A percentile compares a stretch with the other conserved stretches of the same genome.
phyloP scores from a whole-genome alignment of 2,888 invertebrate species.

The Calliphora vomitoria region DNA sequence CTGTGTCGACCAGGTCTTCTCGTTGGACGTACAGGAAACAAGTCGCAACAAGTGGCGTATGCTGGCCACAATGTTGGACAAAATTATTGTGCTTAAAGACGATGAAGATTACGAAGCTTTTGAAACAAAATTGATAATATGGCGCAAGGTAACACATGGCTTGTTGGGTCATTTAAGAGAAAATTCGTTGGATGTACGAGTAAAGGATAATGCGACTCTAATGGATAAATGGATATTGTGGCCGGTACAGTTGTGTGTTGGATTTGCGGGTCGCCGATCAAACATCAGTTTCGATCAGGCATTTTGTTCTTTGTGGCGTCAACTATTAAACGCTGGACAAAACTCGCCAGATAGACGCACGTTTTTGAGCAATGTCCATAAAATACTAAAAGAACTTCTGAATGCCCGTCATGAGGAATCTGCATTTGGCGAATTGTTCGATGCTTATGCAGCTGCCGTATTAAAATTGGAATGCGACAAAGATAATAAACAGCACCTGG shows the following conservation, averaged over 20 bases:
- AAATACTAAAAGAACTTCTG: conserved; percentile 75
- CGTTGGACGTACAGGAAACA: conserved; percentile 73
- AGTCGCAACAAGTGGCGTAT: conserved; percentile 76
- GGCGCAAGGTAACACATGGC: conserved; percentile 79
- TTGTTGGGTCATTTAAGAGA: conserved; percentile 77
- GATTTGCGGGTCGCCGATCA: conserved; percentile 77
- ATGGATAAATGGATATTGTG: conserved; percentile 82
- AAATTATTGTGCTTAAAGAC: conserved; percentile 77
- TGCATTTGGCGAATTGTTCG: conserved; percentile 79
- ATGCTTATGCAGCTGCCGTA: conserved; percentile 77
- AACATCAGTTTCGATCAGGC: conserved; percentile 76
- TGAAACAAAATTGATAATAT: conserved; percentile 78
- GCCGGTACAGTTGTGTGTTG: conserved; percentile 79
- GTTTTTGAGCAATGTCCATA: conserved; percentile 76
- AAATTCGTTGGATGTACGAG: conserved; percentile 77
- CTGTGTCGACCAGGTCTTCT: conserved; percentile 77
- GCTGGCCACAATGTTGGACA: conserved; percentile 76
- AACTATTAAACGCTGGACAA: conserved; percentile 78
- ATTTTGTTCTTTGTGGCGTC: conserved; percentile 80
- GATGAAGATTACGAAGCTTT: conserved; percentile 79
- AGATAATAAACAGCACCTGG: conserved; percentile 68
- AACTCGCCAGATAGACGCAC: conserved; percentile 77
- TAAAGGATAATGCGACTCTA: conserved; percentile 75
- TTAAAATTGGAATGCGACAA: conserved; percentile 78
- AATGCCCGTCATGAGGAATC: conserved; percentile 76